Evolutionary conservation across 1,140 invertebrate genomes (phyloP).

Genomic region (Whitmania pigra): DNA sequence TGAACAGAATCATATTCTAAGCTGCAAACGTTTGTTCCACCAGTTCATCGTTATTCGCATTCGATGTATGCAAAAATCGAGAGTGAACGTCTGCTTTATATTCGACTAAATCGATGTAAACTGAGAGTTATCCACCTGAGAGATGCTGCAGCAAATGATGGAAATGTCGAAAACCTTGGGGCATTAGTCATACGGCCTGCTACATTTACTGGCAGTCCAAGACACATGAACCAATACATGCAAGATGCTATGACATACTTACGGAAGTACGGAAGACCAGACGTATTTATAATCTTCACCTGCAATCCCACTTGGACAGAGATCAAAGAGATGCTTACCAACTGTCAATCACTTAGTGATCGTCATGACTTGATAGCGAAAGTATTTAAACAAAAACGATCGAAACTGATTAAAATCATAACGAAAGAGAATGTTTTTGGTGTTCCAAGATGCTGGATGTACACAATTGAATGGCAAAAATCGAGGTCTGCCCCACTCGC

Average conservation of each 20-base stretch:
- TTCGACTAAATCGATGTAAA: background rate
- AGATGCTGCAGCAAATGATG: background rate
- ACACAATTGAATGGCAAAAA: too few species aligned
- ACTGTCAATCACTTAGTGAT: too few species aligned
- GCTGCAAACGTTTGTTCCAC: background rate
- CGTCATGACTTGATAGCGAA: too few species aligned
- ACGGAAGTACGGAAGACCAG: slow-evolving; percentile 38
- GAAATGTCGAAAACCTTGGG: too few species aligned
- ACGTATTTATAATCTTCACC: slow-evolving; percentile 34
- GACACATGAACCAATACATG: slow-evolving; percentile 39
- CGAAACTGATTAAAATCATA: too few species aligned
- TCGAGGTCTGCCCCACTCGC: slow-evolving; percentile 45
- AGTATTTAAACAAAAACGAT: too few species aligned
- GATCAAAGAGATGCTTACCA: too few species aligned
- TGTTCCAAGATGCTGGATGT: too few species aligned
- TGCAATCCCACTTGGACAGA: slow-evolving; percentile 33
- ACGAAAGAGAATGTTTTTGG: too few species aligned
- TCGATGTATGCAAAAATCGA: too few species aligned
- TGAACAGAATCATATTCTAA: too few species aligned
- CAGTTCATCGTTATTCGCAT: background rate
- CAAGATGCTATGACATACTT: slow-evolving; percentile 47
- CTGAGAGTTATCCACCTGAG: background rate
- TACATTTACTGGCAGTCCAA: background rate
- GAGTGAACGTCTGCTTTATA: too few species aligned
- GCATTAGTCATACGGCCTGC: background rate